Base-by-base conservation (phyloP, 2,797 vertebrate species). In the Acridotheres tristis region DNA sequence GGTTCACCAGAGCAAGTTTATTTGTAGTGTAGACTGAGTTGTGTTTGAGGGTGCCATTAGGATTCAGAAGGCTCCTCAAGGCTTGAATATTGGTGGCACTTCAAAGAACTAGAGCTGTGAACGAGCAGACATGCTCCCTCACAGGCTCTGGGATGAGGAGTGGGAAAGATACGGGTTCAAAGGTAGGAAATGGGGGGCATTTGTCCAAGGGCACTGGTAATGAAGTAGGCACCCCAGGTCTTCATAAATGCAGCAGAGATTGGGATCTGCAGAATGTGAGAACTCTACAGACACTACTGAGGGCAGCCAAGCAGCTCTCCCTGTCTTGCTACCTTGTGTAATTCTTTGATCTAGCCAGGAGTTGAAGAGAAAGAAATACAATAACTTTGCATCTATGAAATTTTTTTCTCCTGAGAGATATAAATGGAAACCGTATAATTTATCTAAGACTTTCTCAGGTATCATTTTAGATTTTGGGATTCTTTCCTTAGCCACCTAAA, bases 1-100 rank as follows among this genome's bases (percentile, higher is more conserved):
- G 95, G 95, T 95, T 97, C 93, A 89, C 93, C 86, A n/a, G 93
- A 93, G 94, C 94, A 94, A 97, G 98, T 98, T 98, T 98, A 98
- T 98, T 98, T 98, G 97, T 98, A 97, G 79, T 98, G 88, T 59
- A 95, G 95, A 88, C 84, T 51, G 57, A 95, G 94, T 92, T 25
- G 86, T 54, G 29, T 96, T 97, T 96, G 97, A 97, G 96, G 96
- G 97, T 97, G 96, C 96, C 95, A 80, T 97, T 96, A 97, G 7
- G 40, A 96, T 94, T 94, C 74, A 32, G 94, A 96, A 97, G 95
- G 93, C 96, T 97, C 96, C 90, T 84, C 85, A 47, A 96, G 95
- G 95, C 94, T 97, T 94, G 95, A 94, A 96, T 97, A 97, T 97
- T 97, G 96, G 94, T 97, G 96, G 92, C 93, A 98, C 97, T 98